Percentiles rank a stretch among this genome's conserved stretches.
Evolutionary conservation across 2,888 invertebrate genomes (phyloP).

Genomic region (Synergus japonicus): DNA sequence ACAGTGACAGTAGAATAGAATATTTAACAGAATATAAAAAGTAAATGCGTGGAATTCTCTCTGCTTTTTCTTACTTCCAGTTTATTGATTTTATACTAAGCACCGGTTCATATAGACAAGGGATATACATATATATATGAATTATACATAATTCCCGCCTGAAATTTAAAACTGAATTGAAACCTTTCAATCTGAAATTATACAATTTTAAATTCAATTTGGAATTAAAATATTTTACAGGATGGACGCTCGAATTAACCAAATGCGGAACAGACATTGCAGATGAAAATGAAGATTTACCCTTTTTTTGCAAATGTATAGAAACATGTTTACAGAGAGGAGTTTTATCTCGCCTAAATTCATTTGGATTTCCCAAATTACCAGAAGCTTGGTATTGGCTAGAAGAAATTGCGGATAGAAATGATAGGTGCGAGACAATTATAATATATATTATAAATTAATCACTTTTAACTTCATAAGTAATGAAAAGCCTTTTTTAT

Average conservation of each 20-base stretch:
- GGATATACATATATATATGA: not conserved
- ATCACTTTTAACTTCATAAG: not conserved
- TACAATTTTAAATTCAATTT: not conserved
- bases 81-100: not conserved
- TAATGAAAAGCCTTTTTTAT: not conserved
- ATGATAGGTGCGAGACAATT: conserved; percentile 59
- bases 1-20: conserved; percentile 19
- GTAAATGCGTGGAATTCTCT: not conserved
- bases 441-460: not conserved
- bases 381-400: conserved; percentile 80
- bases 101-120: not conserved
- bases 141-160: not conserved
- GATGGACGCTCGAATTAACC: conserved; percentile 75
- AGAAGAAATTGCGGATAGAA: conserved; percentile 76
- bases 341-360: conserved; percentile 75
- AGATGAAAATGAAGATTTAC: conserved; percentile 78
- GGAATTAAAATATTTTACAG: conserved; percentile 61
- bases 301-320: conserved; percentile 79
- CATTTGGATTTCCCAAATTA: conserved; percentile 75
- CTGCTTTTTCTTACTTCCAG: not conserved
- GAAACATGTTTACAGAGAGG: conserved; percentile 81
- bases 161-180: not conserved
- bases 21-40: not conserved
- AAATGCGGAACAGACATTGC: conserved; percentile 74
- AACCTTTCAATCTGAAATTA: not conserved